phyloP scores from a whole-genome alignment of 2,113 vertebrate genomes.

The Burhinus bistriatus region DNA sequence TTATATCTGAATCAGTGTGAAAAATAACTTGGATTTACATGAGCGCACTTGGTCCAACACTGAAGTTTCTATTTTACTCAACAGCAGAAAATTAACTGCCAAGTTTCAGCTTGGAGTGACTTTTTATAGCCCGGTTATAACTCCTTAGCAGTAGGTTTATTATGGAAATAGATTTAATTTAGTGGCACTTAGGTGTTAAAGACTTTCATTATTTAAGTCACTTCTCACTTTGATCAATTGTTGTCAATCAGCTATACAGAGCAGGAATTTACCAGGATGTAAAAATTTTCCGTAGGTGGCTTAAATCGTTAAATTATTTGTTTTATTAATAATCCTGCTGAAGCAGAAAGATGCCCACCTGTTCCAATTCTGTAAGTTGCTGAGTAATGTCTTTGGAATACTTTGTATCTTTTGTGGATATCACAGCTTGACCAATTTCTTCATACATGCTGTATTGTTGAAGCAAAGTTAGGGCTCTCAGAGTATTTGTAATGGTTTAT shows the following conservation, averaged over 20 bases:
- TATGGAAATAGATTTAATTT: neutral
- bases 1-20: neutral
- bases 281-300: neutral
- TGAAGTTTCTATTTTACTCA: neutral
- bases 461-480: neutral
- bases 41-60: neutral
- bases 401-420: neutral
- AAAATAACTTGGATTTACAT: neutral
- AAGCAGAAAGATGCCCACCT: neutral
- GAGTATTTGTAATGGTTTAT: neutral
- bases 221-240: neutral
- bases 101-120: neutral
- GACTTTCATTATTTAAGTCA: neutral
- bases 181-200: neutral
- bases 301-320: neutral
- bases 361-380: neutral
- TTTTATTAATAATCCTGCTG: neutral
- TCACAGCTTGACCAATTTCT: neutral
- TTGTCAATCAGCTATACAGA: neutral
- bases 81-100: neutral
- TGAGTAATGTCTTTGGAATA: neutral
- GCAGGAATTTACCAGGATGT: neutral
- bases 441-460: fast-evolving
- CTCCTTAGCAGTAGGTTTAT: neutral
- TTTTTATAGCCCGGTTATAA: neutral